These are phyloP conservation scores for Acrossocheilus wenchowensis DNA, from an alignment of 2,797 vertebrate species.

Conservation along the genomic window DNA sequence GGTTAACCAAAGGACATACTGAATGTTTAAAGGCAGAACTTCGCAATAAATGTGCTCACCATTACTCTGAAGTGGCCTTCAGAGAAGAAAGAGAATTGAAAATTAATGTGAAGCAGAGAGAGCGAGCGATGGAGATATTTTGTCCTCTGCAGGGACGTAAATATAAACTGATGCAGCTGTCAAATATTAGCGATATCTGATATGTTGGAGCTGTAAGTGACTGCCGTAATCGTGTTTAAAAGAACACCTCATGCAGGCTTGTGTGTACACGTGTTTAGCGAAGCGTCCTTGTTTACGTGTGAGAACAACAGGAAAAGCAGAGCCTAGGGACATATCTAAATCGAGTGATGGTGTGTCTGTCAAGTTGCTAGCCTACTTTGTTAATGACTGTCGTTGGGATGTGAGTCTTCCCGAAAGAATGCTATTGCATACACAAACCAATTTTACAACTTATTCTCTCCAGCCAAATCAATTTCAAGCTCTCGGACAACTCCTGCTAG, in stretches of 20 bases:
- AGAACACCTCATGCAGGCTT: neutral
- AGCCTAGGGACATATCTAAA: conserved; percentile 30
- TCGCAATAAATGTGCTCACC: neutral
- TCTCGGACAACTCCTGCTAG: conserved; percentile 12
- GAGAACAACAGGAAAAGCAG: conserved; percentile 3
- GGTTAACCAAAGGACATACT: conserved; percentile 6
- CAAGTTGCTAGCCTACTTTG: conserved; percentile 18
- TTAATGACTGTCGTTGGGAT: conserved; percentile 9
- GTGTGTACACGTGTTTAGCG: neutral
- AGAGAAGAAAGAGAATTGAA: conserved; percentile 31
- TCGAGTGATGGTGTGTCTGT: conserved; percentile 8
- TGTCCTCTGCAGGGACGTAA: conserved; percentile 23
- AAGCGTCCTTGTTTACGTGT: neutral
- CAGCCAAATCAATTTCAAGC: conserved; percentile 28
- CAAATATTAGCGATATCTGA: conserved; percentile 29
- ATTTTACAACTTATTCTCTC: conserved; percentile 15
- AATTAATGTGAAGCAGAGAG: neutral
- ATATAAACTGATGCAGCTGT: conserved; percentile 35
- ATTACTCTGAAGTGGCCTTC: neutral
- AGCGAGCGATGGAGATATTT: neutral
- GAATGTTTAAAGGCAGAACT: neutral
- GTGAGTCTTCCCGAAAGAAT: conserved; percentile 8
- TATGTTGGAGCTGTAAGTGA: conserved; percentile 13
- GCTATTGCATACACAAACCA: neutral
- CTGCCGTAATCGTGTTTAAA: neutral